Conservation (phyloP, 1,140 invertebrate genomes). For the Laupala kohalensis region DNA sequence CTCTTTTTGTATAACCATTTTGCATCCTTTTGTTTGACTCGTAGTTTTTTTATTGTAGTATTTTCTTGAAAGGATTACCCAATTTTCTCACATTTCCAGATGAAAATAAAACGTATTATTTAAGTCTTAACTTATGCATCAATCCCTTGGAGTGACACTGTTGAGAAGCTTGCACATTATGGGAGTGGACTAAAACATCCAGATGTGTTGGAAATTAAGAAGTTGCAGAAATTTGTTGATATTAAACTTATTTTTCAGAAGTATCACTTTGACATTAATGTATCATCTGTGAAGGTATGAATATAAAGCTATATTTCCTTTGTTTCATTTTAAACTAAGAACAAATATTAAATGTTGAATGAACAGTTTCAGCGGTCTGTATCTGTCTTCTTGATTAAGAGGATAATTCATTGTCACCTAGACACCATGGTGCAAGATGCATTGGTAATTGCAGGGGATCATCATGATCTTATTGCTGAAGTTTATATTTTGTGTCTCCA, state of each 20-base stretch:
- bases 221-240: not conserved
- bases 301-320: too few species aligned
- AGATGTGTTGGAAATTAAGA: not conserved
- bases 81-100: not conserved
- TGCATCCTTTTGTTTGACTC: not conserved
- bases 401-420: not conserved
- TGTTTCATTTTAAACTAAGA: too few species aligned
- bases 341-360: too few species aligned
- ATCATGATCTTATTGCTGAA: not conserved
- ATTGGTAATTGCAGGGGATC: not conserved
- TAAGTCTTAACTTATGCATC: not conserved
- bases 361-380: not conserved
- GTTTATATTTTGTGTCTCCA: not conserved
- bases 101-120: not conserved
- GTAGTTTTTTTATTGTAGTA: not conserved
- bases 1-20: too few species aligned
- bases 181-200: not conserved
- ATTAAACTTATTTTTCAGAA: not conserved
- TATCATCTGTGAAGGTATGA: too few species aligned
- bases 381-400: not conserved
- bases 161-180: not conserved
- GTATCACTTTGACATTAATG: too few species aligned
- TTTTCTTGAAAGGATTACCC: not conserved
- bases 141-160: not conserved
- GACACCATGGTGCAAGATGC: not conserved